These are phyloP conservation scores for Dryadula phaetusa DNA, from an alignment of 2,888 invertebrate genomes.

Conservation along the genomic window DNA sequence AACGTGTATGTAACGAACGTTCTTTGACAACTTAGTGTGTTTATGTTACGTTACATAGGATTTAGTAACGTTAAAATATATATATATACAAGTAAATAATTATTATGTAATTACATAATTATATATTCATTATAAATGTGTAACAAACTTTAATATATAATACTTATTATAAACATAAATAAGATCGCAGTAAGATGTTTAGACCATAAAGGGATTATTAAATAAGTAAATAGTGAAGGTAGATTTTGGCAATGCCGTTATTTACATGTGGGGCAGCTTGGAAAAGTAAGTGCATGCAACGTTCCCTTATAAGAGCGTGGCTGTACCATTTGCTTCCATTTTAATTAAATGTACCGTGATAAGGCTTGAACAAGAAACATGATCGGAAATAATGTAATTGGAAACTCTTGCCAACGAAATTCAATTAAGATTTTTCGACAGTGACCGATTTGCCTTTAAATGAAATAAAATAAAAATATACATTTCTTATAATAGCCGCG, in stretches of 20 bases:
- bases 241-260: slow-evolving; percentile 9
- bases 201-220: no score
- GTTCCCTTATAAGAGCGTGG: slow-evolving; percentile 14
- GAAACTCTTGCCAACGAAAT: slow-evolving; percentile 7
- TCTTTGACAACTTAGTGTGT: slow-evolving; percentile 13
- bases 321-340: slow-evolving; percentile 3
- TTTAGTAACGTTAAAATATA: neutral
- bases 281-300: slow-evolving; percentile 7
- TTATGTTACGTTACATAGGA: neutral
- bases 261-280: slow-evolving; percentile 1
- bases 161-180: no score
- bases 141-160: no score
- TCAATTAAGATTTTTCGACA: slow-evolving; percentile 13
- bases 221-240: neutral
- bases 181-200: no score
- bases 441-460: slow-evolving; percentile 12
- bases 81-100: neutral
- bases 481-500: neutral
- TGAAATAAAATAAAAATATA: neutral
- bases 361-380: neutral
- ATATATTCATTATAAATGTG: no score
- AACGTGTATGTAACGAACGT: slow-evolving; percentile 4
- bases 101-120: no score
- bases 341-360: slow-evolving; percentile 17
- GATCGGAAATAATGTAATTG: slow-evolving; percentile 9